Evolutionary conservation across 2,797 vertebrate genomes (phyloP).

Genomic region (Coendou prehensilis): DNA sequence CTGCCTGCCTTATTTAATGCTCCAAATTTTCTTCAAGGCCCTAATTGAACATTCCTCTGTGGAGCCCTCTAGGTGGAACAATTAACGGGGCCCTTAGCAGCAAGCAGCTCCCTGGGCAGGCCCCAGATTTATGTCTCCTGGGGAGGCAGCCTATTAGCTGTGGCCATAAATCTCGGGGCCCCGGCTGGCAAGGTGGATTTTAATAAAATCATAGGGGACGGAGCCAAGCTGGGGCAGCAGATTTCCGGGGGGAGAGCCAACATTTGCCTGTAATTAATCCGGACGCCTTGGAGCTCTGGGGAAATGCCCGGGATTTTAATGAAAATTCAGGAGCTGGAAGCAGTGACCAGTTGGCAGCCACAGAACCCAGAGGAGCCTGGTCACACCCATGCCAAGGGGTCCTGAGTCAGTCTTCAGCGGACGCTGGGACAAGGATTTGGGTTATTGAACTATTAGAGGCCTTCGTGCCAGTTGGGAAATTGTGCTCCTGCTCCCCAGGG

Average conservation of each 20-base stretch:
- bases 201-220: conserved; percentile 90
- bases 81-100: conserved; percentile 88
- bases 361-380: neutral
- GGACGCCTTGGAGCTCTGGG: conserved; percentile 87
- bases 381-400: neutral
- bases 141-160: conserved; percentile 91
- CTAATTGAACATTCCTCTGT: conserved; percentile 85
- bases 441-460: neutral
- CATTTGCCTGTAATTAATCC: conserved; percentile 90
- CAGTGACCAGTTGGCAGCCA: conserved; percentile 65
- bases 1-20: conserved; percentile 80
- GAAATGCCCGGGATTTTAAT: conserved; percentile 87
- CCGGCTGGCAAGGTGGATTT: conserved; percentile 90
- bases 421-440: neutral
- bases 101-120: conserved; percentile 87
- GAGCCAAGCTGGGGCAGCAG: conserved; percentile 87
- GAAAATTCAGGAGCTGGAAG: conserved; percentile 85
- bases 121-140: conserved; percentile 89
- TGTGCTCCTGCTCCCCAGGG: neutral
- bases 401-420: neutral
- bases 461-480: neutral
- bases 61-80: conserved; percentile 85
- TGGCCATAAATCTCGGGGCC: conserved; percentile 89
- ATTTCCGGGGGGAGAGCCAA: conserved; percentile 89
- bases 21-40: conserved; percentile 84